Evolutionary conservation across 2,113 vertebrate genomes (phyloP), one percentile per base, ranked within the genome.

Genomic region (Solenodon paradoxus): DNA sequence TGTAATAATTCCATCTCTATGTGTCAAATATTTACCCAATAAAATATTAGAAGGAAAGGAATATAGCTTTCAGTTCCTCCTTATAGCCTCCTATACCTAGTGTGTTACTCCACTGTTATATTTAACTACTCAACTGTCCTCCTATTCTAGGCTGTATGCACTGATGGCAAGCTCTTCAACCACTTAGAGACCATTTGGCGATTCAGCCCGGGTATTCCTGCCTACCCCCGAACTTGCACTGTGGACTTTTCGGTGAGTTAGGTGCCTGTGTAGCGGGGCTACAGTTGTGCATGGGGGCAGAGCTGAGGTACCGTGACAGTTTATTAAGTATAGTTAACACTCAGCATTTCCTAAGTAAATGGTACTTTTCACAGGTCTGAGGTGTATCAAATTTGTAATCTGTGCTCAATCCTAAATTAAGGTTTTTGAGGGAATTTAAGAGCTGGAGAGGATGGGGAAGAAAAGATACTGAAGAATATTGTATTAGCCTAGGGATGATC

Each of bases 121-220:
- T 40, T 51, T 74, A 81, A 96, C 9, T 20, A 0, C 11, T 22
- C 0, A 3, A 20, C 8, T 61, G 15, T 35, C 47, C 47, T 35
- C 47, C 47, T 57, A 9, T 92, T 90, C 68, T 88, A 99, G 99
- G 99, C 99, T 0, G 98, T 99, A 72, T 99, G 99, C 96, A 99
- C 99, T 0, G 99, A 99, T 2, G 99, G 99, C 88, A 99, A 99
- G 57, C 98, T 99, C 87, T 99, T 99, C 97, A 99, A 99, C 97
- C 99, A 99, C 95, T 98, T 99, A 98, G 99, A 99, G 98, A 99
- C 99, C 0, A 99, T 99, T 97, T 99, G 99, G 99, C 98, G 99
- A 95, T 99, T 99, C 97, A 99, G 99, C 96, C 99, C 99, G 20
- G 99, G 99, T 66, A 99, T 99, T 97, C 99, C 99, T 13, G 99